phyloP scores from a whole-genome alignment of 2,113 vertebrate species.

The Pampusana beccarii region DNA sequence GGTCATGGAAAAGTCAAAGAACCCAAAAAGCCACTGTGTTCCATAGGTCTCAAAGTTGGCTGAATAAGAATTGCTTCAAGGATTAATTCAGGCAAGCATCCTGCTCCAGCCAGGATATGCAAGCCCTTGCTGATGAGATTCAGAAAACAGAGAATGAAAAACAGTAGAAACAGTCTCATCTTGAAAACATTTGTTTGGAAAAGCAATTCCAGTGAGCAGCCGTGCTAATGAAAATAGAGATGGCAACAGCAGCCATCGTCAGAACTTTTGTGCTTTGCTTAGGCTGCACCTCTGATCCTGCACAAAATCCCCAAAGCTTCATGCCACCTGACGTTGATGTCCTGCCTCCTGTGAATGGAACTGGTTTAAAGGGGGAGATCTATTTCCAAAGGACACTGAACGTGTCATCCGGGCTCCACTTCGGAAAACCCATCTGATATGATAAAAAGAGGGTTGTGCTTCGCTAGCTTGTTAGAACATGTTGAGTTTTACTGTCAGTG shows the following conservation, averaged over 20 bases:
- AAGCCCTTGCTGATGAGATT: not conserved
- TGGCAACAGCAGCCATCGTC: not conserved
- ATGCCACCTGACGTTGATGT: not conserved
- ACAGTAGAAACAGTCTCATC: not conserved
- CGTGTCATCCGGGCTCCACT: not conserved
- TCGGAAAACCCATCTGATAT: not conserved
- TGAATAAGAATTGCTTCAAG: not conserved
- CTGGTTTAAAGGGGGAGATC: not conserved
- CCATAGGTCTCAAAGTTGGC: not conserved
- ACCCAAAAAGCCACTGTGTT: not conserved
- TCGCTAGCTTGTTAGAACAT: not conserved
- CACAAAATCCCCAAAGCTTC: not conserved
- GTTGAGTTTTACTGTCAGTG: constrained; percentile 4
- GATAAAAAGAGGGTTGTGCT: not conserved
- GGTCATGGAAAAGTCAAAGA: not conserved
- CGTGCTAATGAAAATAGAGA: not conserved
- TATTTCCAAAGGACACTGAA: not conserved
- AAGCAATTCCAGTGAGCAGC: not conserved
- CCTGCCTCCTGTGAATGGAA: not conserved
- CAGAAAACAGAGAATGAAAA: not conserved
- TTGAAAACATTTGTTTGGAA: not conserved
- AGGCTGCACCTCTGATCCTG: not conserved
- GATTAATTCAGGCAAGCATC: not conserved
- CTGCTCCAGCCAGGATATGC: not conserved
- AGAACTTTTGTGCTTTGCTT: not conserved